Evolutionary conservation across 2,797 vertebrate species (phyloP).

Genomic region (Acanthiza pusilla): DNA sequence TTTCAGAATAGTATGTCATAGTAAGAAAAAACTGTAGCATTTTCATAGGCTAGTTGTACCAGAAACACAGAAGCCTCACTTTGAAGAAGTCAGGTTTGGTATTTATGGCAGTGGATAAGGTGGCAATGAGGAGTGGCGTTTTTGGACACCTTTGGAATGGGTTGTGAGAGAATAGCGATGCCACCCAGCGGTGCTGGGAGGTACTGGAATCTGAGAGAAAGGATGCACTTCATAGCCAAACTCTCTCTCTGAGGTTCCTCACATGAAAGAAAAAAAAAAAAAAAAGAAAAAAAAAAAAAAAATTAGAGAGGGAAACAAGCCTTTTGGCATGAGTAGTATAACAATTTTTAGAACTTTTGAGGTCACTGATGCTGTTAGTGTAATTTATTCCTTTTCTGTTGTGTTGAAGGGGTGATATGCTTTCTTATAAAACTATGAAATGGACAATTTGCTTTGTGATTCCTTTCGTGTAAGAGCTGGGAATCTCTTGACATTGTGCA

Average conservation of each 20-base stretch:
- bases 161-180: neutral
- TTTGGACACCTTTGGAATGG: neutral
- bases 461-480: rapidly evolving
- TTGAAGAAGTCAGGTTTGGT: neutral
- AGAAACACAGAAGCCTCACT: neutral
- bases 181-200: neutral
- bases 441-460: neutral
- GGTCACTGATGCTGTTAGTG: rapidly evolving
- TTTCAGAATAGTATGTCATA: neutral
- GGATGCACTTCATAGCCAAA: rapidly evolving
- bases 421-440: neutral
- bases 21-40: neutral
- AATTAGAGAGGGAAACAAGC: neutral
- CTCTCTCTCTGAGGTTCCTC: neutral
- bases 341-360: rapidly evolving
- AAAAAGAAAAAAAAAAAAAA: neutral
- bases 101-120: neutral
- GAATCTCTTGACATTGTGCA: neutral
- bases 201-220: neutral
- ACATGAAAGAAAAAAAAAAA: neutral
- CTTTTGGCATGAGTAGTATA: neutral
- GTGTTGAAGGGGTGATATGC: too few species aligned
- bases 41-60: neutral
- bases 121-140: rapidly evolving
- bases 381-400: neutral